These are phyloP conservation scores for Spheniscus humboldti DNA, from an alignment of 2,797 vertebrate genomes.

Conservation along the genomic window DNA sequence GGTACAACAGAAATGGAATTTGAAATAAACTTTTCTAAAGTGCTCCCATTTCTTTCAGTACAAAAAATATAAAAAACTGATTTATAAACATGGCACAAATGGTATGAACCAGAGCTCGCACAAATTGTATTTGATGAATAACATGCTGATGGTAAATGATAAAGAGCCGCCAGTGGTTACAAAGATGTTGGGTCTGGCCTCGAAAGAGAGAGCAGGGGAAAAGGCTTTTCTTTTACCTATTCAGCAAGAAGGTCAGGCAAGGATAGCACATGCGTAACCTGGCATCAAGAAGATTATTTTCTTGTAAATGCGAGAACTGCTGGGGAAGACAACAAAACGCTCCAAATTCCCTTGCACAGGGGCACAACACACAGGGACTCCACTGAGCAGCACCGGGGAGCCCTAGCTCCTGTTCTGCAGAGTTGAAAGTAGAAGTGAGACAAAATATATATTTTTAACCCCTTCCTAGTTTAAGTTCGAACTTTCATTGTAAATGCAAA, in stretches of 20 bases:
- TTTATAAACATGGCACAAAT: constrained; percentile 56
- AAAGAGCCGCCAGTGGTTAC: neutral
- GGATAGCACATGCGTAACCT: neutral
- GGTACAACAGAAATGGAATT: neutral
- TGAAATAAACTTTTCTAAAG: constrained; percentile 61
- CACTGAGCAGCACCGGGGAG: constrained; percentile 41
- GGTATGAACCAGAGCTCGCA: neutral
- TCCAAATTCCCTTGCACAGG: neutral
- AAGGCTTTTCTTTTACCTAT: neutral
- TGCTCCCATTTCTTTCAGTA: constrained; percentile 58
- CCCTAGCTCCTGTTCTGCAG: neutral
- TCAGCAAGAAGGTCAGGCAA: neutral
- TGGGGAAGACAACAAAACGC: constrained; percentile 33
- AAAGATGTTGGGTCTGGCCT: neutral
- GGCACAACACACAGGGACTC: constrained; percentile 2
- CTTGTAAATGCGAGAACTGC: neutral
- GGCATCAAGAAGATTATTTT: neutral
- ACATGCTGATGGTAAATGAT: neutral
- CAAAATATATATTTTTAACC: neutral
- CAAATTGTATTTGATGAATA: neutral
- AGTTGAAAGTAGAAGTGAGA: neutral
- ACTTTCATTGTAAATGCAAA: neutral
- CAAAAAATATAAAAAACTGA: constrained; percentile 60
- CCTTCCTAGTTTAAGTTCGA: neutral
- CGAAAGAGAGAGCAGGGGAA: neutral